Evolutionary conservation across 2,888 invertebrate species (phyloP), one percentile per base, ranked within the genome.

Genomic region (Eueremaeus valkanovi): DNA sequence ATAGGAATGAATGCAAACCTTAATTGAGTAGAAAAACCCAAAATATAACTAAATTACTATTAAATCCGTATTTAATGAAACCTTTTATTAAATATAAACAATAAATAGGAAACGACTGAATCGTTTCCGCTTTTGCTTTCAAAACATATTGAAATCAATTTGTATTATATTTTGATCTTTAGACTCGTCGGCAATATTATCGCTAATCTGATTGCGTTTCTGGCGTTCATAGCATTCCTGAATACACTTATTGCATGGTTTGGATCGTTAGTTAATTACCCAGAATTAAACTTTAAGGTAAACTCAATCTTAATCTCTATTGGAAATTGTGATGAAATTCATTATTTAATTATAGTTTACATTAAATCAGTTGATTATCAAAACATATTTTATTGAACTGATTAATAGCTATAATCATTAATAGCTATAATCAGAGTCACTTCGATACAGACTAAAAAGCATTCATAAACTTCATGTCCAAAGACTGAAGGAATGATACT

Each of bases 201-300:
- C 6, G 93, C 95, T 11, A 96, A 95, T 81, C 87, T 98, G 18
- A 90, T 98, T 0, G 95, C 95, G 0, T 95, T 96, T 81, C 88
- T 97, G 0, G 89, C 96, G 0, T 89, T 94, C 78, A 86, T 98
- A 5, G 89, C 92, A 0, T 93, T 97, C 82, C 79, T 93, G 0
- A 93, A 97, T 84, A 89, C 89, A 0, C 81, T 92, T 0, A 85
- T 96, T 9, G 87, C 87, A 2, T 98, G 94, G 91, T 85, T 91
- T 74, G 95, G 94, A 0, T 85, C 84, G 0, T 83, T 95, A 76
- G 88, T 95, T 16, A 95, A 95, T 49, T 82, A 87, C 77, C 86
- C 84, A 3, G 82, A 83, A 45, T 81, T 87, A 58, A 84, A 85
- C 3, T 86, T 88, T 78, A 85, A 87, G 82, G 87, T 87, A 80